Evolutionary conservation across 2,888 invertebrate species (phyloP).

Genomic region (Anagyrus pseudococci): DNA sequence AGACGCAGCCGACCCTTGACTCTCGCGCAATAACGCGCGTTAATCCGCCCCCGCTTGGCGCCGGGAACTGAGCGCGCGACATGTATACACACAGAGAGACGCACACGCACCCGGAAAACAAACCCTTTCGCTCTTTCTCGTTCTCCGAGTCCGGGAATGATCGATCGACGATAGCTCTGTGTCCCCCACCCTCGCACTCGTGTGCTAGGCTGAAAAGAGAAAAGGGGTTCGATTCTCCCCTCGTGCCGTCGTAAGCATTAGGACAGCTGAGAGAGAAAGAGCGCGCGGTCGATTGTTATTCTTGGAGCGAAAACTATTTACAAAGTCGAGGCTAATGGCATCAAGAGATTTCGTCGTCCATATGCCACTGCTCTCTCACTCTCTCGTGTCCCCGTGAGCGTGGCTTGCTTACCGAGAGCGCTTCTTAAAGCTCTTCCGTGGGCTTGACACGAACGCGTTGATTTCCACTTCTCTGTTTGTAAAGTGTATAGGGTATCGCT

Average conservation of each 20-base stretch:
- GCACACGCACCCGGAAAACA: constrained; percentile 23
- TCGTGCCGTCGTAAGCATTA: too few species aligned
- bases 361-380: neutral
- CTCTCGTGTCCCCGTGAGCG: too few species aligned
- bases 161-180: constrained; percentile 32
- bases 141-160: constrained; percentile 24
- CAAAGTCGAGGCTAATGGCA: constrained; percentile 60
- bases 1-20: constrained; percentile 22
- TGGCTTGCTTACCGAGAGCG: too few species aligned
- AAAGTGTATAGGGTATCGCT: too few species aligned
- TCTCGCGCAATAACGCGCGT: constrained; percentile 34
- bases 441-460: too few species aligned
- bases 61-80: neutral
- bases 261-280: too few species aligned
- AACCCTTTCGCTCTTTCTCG: constrained; percentile 37
- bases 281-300: constrained; percentile 54
- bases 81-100: constrained; percentile 8
- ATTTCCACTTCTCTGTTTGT: too few species aligned
- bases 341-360: constrained; percentile 53
- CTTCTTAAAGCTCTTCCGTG: too few species aligned
- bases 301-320: constrained; percentile 60
- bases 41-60: constrained; percentile 28
- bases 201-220: neutral
- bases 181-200: neutral
- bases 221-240: neutral